Evolutionary conservation across 2,888 invertebrate genomes (phyloP).

Genomic region (Alentia gelatinosa): DNA sequence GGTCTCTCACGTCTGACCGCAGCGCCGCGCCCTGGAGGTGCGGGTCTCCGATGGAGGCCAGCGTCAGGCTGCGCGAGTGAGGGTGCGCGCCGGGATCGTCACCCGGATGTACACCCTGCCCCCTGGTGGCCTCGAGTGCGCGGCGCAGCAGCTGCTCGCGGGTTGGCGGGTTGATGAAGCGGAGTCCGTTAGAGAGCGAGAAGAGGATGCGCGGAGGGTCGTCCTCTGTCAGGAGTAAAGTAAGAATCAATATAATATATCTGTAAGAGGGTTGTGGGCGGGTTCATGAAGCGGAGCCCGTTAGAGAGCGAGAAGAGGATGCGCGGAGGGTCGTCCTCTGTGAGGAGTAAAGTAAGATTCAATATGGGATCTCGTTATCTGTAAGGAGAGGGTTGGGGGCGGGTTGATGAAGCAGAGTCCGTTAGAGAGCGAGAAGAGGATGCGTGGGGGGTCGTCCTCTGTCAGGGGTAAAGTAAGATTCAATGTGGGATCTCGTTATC

Average conservation of each 20-base stretch:
- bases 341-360: too few species aligned
- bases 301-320: slow-evolving; percentile 10
- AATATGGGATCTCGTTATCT: too few species aligned
- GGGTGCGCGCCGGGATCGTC: neutral
- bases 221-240: slow-evolving; percentile 27
- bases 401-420: neutral
- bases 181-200: neutral
- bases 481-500: too few species aligned
- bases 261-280: too few species aligned
- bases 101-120: neutral
- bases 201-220: slow-evolving; percentile 13
- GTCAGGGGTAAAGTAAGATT: too few species aligned
- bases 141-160: slow-evolving; percentile 6
- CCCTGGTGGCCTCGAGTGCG: neutral
- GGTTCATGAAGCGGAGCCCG: neutral
- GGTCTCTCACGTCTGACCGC: too few species aligned
- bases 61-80: neutral
- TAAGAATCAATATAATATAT: too few species aligned
- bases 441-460: slow-evolving; percentile 33
- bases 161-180: neutral
- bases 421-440: slow-evolving; percentile 2
- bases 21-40: neutral
- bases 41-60: neutral
- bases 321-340: slow-evolving; percentile 34
- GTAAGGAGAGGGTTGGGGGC: too few species aligned